A percentile compares a stretch with the other conserved stretches of the same genome.
These are phyloP conservation scores for Sparidentex hasta DNA, from an alignment of 2,797 vertebrate species.

Conservation along the genomic window DNA sequence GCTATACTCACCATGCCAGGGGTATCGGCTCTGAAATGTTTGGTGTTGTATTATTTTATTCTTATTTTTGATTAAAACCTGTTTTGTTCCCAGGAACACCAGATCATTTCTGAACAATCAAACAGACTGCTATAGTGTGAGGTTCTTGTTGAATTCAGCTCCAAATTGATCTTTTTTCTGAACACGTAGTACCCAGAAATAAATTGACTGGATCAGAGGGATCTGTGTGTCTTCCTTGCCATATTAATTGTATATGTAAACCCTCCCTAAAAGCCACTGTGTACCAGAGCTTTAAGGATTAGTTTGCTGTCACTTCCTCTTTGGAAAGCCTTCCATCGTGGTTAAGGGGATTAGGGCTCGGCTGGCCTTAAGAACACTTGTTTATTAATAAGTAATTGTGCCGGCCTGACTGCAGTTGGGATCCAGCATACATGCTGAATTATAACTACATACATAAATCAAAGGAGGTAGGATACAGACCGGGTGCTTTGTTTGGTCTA, in stretches of 20 bases:
- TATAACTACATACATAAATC: conserved; percentile 71
- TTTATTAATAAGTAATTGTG: conserved; percentile 62
- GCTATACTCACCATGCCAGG: neutral
- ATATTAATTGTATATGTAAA: conserved; percentile 65
- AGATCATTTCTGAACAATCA: conserved; percentile 10
- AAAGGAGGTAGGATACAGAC: conserved; percentile 56
- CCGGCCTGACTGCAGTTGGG: conserved; percentile 30
- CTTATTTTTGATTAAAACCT: neutral
- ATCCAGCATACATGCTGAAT: conserved; percentile 56
- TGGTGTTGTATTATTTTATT: neutral
- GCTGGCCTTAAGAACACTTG: conserved; percentile 51
- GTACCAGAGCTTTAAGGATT: conserved; percentile 62
- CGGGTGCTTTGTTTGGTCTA: conserved; percentile 54
- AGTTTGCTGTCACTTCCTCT: conserved; percentile 70
- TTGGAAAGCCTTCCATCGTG: conserved; percentile 59
- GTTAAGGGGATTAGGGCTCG: conserved; percentile 61
- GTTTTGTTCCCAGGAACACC: neutral
- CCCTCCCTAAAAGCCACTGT: conserved; percentile 41
- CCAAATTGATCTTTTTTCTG: conserved; percentile 30
- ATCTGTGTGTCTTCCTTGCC: conserved; percentile 26
- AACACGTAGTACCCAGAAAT: neutral
- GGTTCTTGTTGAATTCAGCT: conserved; percentile 11
- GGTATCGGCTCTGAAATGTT: neutral
- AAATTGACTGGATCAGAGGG: conserved; percentile 41
- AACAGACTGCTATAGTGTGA: neutral